Evolutionary conservation across 37 sponge, comb jelly and placozoan species (phyloP).

Genomic region (Theonella swinhoei): DNA sequence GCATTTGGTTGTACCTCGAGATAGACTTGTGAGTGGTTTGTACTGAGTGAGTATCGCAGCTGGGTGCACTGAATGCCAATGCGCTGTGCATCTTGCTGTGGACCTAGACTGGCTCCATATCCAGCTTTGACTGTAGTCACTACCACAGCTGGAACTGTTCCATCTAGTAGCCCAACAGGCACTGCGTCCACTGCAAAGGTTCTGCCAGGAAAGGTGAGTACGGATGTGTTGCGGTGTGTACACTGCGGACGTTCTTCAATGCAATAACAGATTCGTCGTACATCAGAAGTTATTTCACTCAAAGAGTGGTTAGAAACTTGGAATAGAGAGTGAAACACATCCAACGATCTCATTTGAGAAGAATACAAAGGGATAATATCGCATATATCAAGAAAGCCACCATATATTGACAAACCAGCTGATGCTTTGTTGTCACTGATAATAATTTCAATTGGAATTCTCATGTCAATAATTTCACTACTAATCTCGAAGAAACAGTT

Average conservation of each 20-base stretch:
- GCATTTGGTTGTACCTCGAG: neutral
- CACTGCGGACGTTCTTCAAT: neutral
- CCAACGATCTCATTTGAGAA: no score
- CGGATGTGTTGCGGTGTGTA: neutral
- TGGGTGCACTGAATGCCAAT: neutral
- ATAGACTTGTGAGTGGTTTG: neutral
- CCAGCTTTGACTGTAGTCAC: neutral
- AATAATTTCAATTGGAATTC: no score
- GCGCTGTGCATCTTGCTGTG: neutral
- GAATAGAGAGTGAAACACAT: neutral
- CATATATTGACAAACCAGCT: no score
- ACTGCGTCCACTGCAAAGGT: neutral
- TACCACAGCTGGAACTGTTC: constrained; percentile 4
- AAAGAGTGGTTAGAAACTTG: neutral
- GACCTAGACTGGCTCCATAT: no score
- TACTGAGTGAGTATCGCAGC: neutral
- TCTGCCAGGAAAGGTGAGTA: neutral
- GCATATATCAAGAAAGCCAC: no score
- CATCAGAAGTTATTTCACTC: constrained; percentile 10
- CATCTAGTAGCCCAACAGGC: neutral
- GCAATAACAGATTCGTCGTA: neutral
- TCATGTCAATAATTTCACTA: no score
- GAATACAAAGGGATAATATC: no score
- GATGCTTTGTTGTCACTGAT: no score
- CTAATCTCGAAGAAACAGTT: no score